phyloP scores from a whole-genome alignment of 2,888 invertebrate species.

The Plagodis dolabraria region DNA sequence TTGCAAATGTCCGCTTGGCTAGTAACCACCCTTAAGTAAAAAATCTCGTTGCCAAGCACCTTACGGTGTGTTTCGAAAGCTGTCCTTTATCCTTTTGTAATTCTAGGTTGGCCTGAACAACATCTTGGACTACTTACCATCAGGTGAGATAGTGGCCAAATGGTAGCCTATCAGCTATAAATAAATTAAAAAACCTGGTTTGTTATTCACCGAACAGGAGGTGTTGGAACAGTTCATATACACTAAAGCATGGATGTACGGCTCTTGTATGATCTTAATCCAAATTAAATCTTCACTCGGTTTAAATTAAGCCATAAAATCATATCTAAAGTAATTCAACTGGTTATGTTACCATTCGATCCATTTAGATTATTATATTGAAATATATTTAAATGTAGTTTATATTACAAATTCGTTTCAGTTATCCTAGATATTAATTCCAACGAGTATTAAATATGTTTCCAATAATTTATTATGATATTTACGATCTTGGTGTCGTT shows the following conservation, averaged over 20 bases:
- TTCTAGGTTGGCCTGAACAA: too few species aligned
- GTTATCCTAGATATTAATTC: constrained; percentile 24
- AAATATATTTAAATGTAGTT: constrained; percentile 17
- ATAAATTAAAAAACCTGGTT: too few species aligned
- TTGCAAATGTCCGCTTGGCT: too few species aligned
- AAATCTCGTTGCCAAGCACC: too few species aligned
- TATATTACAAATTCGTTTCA: constrained; percentile 16
- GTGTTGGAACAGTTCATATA: too few species aligned
- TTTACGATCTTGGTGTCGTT: constrained; percentile 22
- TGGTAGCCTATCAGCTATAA: too few species aligned
- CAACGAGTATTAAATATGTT: constrained; percentile 23
- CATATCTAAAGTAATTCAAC: constrained; percentile 6
- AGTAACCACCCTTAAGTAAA: too few species aligned
- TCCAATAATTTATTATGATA: constrained; percentile 25
- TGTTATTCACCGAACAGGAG: too few species aligned
- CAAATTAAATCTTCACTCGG: background rate
- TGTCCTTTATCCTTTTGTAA: too few species aligned
- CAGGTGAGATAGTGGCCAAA: too few species aligned
- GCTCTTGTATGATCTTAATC: background rate
- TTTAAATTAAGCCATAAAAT: constrained; percentile 22
- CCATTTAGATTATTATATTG: constrained; percentile 6
- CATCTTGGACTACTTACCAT: too few species aligned
- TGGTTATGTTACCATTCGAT: constrained; percentile 9
- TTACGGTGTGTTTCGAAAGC: too few species aligned
- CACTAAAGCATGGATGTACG: background rate